Evolutionary conservation across 2,888 invertebrate genomes (phyloP), one percentile per base, ranked within the genome.

Genomic region (Chorisops tibialis): DNA sequence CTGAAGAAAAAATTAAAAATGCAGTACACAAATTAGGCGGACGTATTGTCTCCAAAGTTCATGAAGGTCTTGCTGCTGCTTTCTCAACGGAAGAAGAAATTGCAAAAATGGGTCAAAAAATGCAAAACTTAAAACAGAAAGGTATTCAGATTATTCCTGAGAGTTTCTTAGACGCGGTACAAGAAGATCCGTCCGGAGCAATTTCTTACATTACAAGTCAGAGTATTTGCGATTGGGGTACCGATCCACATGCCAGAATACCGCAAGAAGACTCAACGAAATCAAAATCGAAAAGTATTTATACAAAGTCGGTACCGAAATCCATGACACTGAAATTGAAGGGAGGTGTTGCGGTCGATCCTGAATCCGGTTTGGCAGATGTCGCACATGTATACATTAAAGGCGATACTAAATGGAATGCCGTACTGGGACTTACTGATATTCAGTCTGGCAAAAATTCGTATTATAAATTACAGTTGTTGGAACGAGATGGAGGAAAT

Each of bases 381-480:
- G 75, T 76, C 3, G 89, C 93, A 0, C 95, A 96, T 77, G 91
- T 96, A 21, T 89, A 88, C 74, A 80, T 81, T 58, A 76, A 80
- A 65, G 73, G 79, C 0, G 81, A 83, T 35, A 82, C 81, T 22
- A 85, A 88, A 68, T 95, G 87, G 76, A 89, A 85, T n/a, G 87
- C 83, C 24, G 89, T 93, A 0, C 83, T 98, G 4, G 89, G 91
- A 11, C 78, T 87, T 67, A 93, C 94, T 0, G 96, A 98, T 74
- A 83, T 98, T 30, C 88, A 91, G 67, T 82, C 81, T 1, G 90
- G 92, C 68, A 91, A 88, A 74, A 99, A 99, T 79, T 95, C 95
- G 2, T 99, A 82, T 77, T 99, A 98, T 79, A 98, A 97, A 74
- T 70, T 99, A 56, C 98, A 99, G 76, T 77, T 97, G 50, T 80